phyloP scores from a whole-genome alignment of 2,797 vertebrate genomes.

The Manis crassicaudata region DNA sequence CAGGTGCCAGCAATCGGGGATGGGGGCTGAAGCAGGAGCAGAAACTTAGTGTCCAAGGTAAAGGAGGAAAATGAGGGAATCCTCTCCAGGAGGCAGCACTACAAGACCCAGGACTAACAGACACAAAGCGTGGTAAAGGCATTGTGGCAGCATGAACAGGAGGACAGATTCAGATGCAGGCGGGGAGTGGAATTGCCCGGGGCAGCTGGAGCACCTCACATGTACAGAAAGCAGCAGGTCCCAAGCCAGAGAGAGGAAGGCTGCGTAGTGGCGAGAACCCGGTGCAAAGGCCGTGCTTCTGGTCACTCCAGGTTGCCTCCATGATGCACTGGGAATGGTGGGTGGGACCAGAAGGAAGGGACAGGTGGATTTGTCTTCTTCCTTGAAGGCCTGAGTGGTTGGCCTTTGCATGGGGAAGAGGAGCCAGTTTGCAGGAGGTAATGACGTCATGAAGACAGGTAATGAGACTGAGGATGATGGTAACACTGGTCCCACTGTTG shows the following conservation, averaged over 20 bases:
- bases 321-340: neutral
- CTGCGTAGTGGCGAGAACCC: neutral
- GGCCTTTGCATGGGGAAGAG: neutral
- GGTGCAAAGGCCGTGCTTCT: neutral
- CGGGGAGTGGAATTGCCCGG: too few species aligned
- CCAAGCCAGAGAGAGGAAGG: neutral
- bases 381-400: neutral
- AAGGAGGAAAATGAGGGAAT: neutral
- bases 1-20: accelerated
- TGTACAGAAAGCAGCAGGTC: too few species aligned
- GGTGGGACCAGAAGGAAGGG: neutral
- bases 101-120: neutral
- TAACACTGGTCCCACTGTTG: accelerated
- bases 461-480: accelerated
- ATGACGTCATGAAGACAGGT: neutral
- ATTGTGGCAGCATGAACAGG: too few species aligned
- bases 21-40: neutral
- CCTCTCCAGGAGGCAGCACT: neutral
- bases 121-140: neutral
- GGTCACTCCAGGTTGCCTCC: neutral
- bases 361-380: neutral
- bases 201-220: neutral
- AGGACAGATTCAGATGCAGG: too few species aligned
- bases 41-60: accelerated
- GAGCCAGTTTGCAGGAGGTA: neutral